Base-by-base conservation (phyloP, 2,113 vertebrate species). In the Corythoichthys intestinalis region DNA sequence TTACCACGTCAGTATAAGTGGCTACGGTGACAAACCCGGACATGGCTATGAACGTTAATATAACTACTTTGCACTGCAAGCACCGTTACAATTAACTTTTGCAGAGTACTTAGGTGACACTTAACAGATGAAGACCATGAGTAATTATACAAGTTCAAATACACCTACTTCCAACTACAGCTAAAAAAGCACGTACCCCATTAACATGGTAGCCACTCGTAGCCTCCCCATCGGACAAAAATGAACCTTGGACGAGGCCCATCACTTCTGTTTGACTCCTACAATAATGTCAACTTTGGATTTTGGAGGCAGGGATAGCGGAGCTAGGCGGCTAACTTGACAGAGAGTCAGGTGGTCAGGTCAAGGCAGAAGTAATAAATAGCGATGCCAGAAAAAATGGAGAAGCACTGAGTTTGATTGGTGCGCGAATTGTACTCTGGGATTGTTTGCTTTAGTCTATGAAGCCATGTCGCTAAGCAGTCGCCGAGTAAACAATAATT, bases 191-290 rank as follows among this genome's bases (percentile, higher is more conserved):
- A 83, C 86, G 10, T 85, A 91, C 90, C 87, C 87, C 89, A 15
- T 91, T 89, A 11, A 91, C 84, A 10, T 90, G 90, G 69, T 90
- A 90, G 20, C 90, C 89, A 50, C 79, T 78, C 4, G 79, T 78
- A 37, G 46, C 67, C 35, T 83, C 84, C 0, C 74, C 81, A 71
- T 87, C 86, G 13, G 81, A 75, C 70, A 88, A 6, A 71, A 90
- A 85, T 57, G 87, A 82, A 66, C 88, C 84, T 66, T 90, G 88
- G 35, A 83, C 13, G 0, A 90, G 54, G 13, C 87, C 88, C 88
- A 88, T 91, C 0, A 64, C 50, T 37, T 57, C 15, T 37, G 47
- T 38, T 49, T 4, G 41, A 14, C 64, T 41, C 2, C 38, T 7
- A 4, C 7, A 17, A 17, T 8, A 61, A 66, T 64, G 74, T 78